Conservation (phyloP, 2,888 invertebrate species). For the Gasteruption jaculator region DNA sequence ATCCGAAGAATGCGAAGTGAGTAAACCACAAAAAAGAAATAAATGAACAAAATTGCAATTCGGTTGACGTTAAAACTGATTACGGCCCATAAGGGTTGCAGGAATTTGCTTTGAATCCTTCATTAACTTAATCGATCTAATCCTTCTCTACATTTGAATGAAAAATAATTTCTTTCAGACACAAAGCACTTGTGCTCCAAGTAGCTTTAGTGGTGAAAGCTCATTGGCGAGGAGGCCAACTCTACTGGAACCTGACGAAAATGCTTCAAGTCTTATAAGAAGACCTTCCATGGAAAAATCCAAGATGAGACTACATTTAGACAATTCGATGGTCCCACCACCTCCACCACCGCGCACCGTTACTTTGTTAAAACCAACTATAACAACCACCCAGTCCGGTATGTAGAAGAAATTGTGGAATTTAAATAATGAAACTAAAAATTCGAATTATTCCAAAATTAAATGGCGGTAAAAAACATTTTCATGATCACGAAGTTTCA, state of each 20-base stretch:
- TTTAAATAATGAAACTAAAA: constrained; percentile 13
- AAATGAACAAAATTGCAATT: neutral
- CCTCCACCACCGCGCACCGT: constrained; percentile 46
- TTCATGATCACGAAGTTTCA: no score
- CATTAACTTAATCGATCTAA: neutral
- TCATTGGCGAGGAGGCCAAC: constrained; percentile 28
- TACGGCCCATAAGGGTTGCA: no score
- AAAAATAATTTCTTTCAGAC: constrained; percentile 25
- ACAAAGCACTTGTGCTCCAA: constrained; percentile 41
- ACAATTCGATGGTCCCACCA: constrained; percentile 38
- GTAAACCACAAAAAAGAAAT: no score
- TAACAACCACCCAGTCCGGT: constrained; percentile 35
- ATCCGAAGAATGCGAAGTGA: constrained; percentile 45
- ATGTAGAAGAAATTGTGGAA: neutral
- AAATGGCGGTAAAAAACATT: no score
- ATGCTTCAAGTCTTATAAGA: constrained; percentile 31
- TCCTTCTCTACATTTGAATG: neutral
- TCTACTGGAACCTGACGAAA: constrained; percentile 24
- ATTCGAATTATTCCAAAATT: neutral
- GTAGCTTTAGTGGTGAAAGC: constrained; percentile 37
- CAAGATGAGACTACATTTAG: constrained; percentile 40
- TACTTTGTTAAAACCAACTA: constrained; percentile 39
- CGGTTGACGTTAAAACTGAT: no score
- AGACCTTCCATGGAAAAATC: constrained; percentile 44
- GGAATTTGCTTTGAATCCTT: no score